Evolutionary conservation across 2,888 invertebrate species (phyloP).

Genomic region (Argyra leucocephala): DNA sequence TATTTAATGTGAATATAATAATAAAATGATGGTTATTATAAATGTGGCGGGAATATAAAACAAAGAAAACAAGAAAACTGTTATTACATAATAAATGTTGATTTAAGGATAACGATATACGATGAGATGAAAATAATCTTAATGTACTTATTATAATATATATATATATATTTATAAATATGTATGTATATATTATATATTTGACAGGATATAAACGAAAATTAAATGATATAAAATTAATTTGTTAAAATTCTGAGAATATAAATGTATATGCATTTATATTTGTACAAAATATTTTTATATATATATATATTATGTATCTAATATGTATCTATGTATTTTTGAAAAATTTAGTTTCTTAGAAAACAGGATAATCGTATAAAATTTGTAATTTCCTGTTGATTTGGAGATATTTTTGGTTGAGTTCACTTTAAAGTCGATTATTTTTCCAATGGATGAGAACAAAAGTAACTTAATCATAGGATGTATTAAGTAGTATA

Average conservation of each 20-base stretch:
- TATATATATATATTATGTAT: no score
- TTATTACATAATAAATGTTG: slow-evolving; percentile 1
- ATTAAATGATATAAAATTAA: slow-evolving; percentile 4
- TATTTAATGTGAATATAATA: no score
- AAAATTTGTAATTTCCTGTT: background rate
- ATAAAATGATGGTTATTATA: no score
- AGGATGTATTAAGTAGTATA: background rate
- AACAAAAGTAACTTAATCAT: background rate
- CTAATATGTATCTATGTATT: no score
- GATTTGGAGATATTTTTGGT: background rate
- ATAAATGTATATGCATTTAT: background rate
- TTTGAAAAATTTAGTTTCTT: no score
- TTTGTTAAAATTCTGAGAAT: background rate
- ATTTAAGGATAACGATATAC: background rate
- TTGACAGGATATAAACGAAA: background rate
- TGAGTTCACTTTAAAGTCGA: background rate
- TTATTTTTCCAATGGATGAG: background rate
- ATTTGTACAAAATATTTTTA: background rate
- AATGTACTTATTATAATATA: background rate
- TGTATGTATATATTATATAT: background rate
- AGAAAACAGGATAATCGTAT: background rate
- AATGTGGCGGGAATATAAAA: background rate
- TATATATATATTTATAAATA: background rate
- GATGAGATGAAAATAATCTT: background rate
- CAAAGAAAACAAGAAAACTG: background rate